A percentile compares a stretch with the other conserved stretches of the same genome.
Conservation (phyloP, 2,113 vertebrate species). For the Collichthys lucidus region DNA sequence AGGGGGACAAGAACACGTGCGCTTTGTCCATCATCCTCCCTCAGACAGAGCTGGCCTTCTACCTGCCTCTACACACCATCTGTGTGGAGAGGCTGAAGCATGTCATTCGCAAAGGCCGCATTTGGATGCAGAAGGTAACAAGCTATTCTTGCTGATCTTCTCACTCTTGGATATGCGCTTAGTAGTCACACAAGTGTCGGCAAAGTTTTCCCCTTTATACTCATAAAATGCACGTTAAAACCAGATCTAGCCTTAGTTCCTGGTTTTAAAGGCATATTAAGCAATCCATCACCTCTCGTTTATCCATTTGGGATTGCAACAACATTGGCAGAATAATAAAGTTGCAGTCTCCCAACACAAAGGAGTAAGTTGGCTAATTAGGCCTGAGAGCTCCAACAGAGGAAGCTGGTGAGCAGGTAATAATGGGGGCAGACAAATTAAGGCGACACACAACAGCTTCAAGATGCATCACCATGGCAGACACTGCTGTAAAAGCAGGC, state of each 20-base stretch:
- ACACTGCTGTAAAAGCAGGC: neutral
- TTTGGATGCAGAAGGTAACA: slow-evolving; percentile 98
- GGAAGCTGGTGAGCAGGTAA: slow-evolving; percentile 29
- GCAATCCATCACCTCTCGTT: slow-evolving; percentile 33
- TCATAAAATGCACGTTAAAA: slow-evolving; percentile 8
- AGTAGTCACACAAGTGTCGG: neutral
- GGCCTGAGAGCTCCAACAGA: slow-evolving; percentile 27
- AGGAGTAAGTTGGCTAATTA: slow-evolving; percentile 48
- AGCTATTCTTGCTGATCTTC: neutral
- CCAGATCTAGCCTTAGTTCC: neutral
- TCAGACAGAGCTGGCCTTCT: slow-evolving; percentile 93
- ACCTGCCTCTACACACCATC: slow-evolving; percentile 93
- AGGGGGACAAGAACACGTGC: slow-evolving; percentile 96
- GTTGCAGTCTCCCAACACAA: slow-evolving; percentile 19
- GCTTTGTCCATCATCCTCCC: slow-evolving; percentile 96
- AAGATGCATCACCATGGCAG: neutral
- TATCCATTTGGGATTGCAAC: slow-evolving; percentile 30
- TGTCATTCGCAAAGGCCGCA: slow-evolving; percentile 95
- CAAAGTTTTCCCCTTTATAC: neutral
- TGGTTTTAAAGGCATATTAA: slow-evolving; percentile 33
- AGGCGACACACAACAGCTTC: neutral
- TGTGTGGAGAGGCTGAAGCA: slow-evolving; percentile 96
- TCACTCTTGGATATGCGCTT: neutral
- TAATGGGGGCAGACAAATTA: slow-evolving; percentile 21
- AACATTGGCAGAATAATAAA: slow-evolving; percentile 44